Percentiles rank a stretch among this genome's conserved stretches.
phyloP scores from a whole-genome alignment of 2,113 vertebrate genomes.

The Meleagris gallopavo region DNA sequence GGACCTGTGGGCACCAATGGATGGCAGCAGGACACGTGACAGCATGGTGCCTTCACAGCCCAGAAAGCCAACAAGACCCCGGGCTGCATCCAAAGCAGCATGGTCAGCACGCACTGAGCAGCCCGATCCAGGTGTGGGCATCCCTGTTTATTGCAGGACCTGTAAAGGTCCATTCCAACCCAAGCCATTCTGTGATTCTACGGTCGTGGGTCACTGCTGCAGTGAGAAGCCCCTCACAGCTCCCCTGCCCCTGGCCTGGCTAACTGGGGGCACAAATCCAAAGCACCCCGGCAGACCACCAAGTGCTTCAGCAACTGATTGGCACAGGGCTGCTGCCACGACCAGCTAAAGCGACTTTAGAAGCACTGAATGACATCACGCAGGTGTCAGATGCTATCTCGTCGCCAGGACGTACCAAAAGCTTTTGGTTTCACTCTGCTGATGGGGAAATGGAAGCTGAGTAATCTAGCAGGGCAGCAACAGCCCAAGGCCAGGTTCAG shows the following conservation, averaged over 20 bases:
- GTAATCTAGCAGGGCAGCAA: not conserved
- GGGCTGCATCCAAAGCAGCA: too few relatives aligned
- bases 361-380: not conserved
- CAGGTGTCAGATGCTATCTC: constrained; percentile 11
- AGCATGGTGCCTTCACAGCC: too few relatives aligned
- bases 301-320: not conserved
- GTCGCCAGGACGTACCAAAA: not conserved
- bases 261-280: not conserved
- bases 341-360: constrained; percentile 23
- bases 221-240: not conserved
- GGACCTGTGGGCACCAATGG: too few relatives aligned
- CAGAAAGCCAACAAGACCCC: too few relatives aligned
- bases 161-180: too few relatives aligned
- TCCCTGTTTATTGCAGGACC: too few relatives aligned
- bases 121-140: too few relatives aligned
- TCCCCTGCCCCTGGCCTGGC: not conserved
- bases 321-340: not conserved
- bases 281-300: not conserved
- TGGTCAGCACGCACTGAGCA: too few relatives aligned
- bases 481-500: not conserved
- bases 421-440: constrained; percentile 42
- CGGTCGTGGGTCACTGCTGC: accelerated
- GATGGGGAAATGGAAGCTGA: constrained; percentile 26
- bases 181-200: too few relatives aligned
- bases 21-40: too few relatives aligned